Evolutionary conservation across 1,140 invertebrate species (phyloP), one percentile per base, ranked within the genome.

Genomic region (Papilio dardanus): DNA sequence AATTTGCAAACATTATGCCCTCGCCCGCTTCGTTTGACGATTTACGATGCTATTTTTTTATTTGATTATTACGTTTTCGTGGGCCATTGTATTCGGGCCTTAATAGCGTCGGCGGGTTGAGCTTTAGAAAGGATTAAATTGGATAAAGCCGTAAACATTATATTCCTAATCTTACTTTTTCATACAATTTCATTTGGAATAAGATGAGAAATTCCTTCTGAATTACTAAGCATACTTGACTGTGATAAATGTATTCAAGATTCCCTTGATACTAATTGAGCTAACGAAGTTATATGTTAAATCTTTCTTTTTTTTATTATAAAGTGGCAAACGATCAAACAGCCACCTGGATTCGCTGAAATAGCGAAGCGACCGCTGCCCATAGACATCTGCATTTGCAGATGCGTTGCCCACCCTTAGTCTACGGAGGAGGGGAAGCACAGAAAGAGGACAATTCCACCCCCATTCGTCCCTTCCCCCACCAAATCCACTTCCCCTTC

Each of bases 1-100:
- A 88, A 90, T 88, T 90, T 88, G 84, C 83, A 84, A 86, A 78
- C 80, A 87, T 86, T 86, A 88, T 85, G 77, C 82, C 74, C 74
- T 76, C 74, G 58, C 73, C 28, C 65, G 74, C 65, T 81, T 77
- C 79, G 77, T 74, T 78, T 78, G 28, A 46, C 81, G 84, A 84
- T 81, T 84, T 84, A 84, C 79, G 81, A 81, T 50, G 71, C 40
- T 78, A 58, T 78, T 79, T 80, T 62, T 82, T 82, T 81, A 66
- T 78, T 75, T 75, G 74, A 71, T 81, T 81, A 75, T 79, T 79
- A 76, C 74, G 65, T 79, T 83, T 83, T 77, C 71, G 79, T 77
- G 66, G 66, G 66, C 58, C 28, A 76, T 74, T 76, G 75, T 76
- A 19, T 50, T 54, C 42, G 75, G 73, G 67, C 35, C 78, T 75